Conservation (phyloP, 2,797 vertebrate species). For the Arrhamphus sclerolepis region DNA sequence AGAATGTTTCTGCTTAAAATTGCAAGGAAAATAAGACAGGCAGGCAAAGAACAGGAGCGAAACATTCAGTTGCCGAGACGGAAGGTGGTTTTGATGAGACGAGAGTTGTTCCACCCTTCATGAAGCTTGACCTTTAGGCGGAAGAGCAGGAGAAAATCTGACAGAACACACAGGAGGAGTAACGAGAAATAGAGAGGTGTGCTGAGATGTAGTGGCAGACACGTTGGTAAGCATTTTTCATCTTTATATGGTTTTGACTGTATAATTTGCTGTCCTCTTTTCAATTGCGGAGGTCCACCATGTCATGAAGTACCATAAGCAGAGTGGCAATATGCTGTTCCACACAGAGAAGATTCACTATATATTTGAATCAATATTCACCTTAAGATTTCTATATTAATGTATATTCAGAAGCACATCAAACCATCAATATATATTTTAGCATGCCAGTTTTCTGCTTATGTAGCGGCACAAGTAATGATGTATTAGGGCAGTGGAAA, state of each 20-base stretch:
- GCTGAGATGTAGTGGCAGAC: constrained; percentile 25
- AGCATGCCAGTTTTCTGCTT: too few relatives aligned
- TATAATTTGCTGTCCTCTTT: constrained; percentile 26
- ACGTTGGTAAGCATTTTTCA: constrained; percentile 27
- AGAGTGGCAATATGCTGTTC: too few relatives aligned
- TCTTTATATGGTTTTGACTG: constrained; percentile 5
- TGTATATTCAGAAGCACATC: too few relatives aligned
- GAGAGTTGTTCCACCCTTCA: constrained; percentile 48
- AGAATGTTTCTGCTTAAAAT: constrained; percentile 47
- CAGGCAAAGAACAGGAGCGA: constrained; percentile 8
- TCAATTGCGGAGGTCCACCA: constrained; percentile 1
- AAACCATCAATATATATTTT: too few relatives aligned
- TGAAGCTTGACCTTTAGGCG: constrained; percentile 53
- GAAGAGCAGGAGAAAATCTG: constrained; percentile 24
- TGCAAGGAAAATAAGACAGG: constrained; percentile 42
- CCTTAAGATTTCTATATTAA: too few relatives aligned
- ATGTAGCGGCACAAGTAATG: too few relatives aligned
- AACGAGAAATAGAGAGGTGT: constrained; percentile 6
- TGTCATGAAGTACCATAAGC: too few relatives aligned
- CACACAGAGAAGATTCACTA: too few relatives aligned
- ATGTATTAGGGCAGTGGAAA: too few relatives aligned
- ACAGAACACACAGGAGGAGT: constrained; percentile 12
- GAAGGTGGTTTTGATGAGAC: constrained; percentile 40
- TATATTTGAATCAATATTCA: too few relatives aligned
- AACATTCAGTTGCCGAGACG: constrained; percentile 27